phyloP scores from a whole-genome alignment of 2,113 vertebrate species.

The Rhinichthys klamathensis region DNA sequence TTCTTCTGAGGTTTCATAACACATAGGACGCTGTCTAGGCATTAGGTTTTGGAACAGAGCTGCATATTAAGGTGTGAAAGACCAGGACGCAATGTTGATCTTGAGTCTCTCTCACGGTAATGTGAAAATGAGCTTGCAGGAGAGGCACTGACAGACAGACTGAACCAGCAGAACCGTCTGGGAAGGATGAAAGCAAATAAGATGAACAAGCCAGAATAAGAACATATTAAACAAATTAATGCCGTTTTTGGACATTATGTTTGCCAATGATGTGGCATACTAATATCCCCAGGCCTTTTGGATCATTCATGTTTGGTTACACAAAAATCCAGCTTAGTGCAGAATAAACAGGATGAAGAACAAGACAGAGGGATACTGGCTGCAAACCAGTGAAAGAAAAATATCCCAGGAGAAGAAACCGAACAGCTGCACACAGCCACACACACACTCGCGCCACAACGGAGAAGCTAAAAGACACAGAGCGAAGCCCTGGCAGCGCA shows the following conservation, averaged over 20 bases:
- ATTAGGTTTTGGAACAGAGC: neutral
- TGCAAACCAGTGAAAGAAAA: neutral
- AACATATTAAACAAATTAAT: neutral
- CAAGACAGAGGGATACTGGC: constrained; percentile 48
- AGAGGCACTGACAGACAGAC: neutral
- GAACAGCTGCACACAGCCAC: constrained; percentile 58
- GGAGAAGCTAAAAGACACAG: constrained; percentile 54
- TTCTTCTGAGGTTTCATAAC: neutral
- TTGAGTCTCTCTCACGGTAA: neutral
- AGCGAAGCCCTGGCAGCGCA: constrained; percentile 68
- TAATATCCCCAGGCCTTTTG: neutral
- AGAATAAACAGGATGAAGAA: constrained; percentile 19
- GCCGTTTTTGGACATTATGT: neutral
- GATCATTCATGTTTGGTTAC: neutral
- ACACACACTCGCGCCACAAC: constrained; percentile 51
- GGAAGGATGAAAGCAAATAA: neutral
- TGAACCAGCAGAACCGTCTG: neutral
- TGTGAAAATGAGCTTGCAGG: constrained; percentile 14
- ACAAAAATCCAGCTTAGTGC: neutral
- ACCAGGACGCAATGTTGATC: neutral
- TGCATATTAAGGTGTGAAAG: neutral
- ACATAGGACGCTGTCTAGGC: neutral
- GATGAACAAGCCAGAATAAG: neutral
- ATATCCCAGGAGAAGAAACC: constrained; percentile 10
- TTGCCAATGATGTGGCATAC: neutral